A percentile compares a stretch with the other conserved stretches of the same genome.
Conservation (phyloP, 1,140 invertebrate genomes). For the Pararge aegeria region DNA sequence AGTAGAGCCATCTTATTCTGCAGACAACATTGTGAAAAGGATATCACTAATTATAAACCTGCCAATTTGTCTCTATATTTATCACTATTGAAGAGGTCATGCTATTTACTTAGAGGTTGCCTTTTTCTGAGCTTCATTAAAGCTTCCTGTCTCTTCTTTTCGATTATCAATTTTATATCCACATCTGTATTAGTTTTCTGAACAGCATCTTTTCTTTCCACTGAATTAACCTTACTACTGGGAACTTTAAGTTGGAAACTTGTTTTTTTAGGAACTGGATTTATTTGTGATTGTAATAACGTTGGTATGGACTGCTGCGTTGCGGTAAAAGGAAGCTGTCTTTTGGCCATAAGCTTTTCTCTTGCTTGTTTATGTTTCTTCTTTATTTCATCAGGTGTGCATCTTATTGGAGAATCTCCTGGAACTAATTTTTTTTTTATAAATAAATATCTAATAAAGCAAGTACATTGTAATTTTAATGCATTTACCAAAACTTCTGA, state of each 20-base stretch:
- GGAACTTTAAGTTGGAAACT: slow-evolving; percentile 46
- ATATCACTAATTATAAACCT: too few species aligned
- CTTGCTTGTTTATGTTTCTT: slow-evolving; percentile 64
- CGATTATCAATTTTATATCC: slow-evolving; percentile 53
- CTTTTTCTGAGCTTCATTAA: slow-evolving; percentile 61
- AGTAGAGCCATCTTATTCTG: too few species aligned
- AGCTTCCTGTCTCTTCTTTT: slow-evolving; percentile 70
- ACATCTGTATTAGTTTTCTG: neutral
- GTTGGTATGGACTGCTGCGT: slow-evolving; percentile 1
- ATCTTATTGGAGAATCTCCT: slow-evolving; percentile 57
- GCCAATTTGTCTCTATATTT: too few species aligned
- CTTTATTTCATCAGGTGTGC: slow-evolving; percentile 68
- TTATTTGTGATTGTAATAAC: slow-evolving; percentile 29
- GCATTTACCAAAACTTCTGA: too few species aligned
- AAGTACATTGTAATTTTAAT: too few species aligned
- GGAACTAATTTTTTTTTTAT: slow-evolving; percentile 33
- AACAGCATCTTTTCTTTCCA: slow-evolving; percentile 26
- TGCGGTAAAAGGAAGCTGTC: slow-evolving; percentile 52
- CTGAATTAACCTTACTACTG: slow-evolving; percentile 12
- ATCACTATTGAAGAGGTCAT: too few species aligned
- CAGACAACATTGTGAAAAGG: too few species aligned
- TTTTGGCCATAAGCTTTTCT: slow-evolving; percentile 66
- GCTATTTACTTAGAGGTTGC: slow-evolving; percentile 31
- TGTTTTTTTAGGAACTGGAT: slow-evolving; percentile 30
- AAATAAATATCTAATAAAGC: too few species aligned